Percentiles rank a stretch among this genome's conserved stretches.
These are phyloP conservation scores for Leguminivora glycinivorella DNA, from an alignment of 1,140 invertebrate species.

Conservation along the genomic window DNA sequence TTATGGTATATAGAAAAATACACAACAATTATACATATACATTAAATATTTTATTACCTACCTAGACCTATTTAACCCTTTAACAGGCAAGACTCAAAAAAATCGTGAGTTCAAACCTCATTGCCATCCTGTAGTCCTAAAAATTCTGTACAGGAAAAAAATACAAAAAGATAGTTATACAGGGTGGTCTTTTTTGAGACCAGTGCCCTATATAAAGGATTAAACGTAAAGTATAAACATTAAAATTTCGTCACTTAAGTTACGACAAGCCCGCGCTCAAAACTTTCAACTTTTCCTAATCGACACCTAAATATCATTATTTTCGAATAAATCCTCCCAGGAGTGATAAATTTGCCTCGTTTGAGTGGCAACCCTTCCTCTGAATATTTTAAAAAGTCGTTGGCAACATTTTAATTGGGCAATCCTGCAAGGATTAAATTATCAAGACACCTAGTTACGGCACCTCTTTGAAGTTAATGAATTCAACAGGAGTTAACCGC, in stretches of 20 bases:
- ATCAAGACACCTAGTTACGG: conserved; percentile 77
- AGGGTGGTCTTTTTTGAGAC: no score
- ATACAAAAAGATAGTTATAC: no score
- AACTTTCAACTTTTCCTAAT: conserved; percentile 70
- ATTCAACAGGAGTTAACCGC: conserved; percentile 70
- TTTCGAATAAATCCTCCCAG: conserved; percentile 60
- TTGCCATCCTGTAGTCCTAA: no score
- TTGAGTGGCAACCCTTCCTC: conserved; percentile 69
- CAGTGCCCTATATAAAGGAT: no score
- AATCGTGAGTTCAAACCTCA: no score
- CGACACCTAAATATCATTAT: conserved; percentile 75
- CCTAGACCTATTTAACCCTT: no score
- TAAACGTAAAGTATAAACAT: background rate
- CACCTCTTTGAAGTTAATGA: conserved; percentile 72
- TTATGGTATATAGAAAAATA: no score
- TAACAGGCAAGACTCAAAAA: no score
- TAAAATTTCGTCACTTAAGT: background rate
- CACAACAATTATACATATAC: no score
- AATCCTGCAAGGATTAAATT: conserved; percentile 77
- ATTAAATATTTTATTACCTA: no score
- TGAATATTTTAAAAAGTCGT: conserved; percentile 79
- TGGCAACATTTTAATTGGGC: conserved; percentile 76
- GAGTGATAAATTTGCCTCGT: conserved; percentile 67
- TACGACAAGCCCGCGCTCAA: conserved; percentile 31
- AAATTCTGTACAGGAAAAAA: no score